Conservation (phyloP, 1,140 invertebrate species). For the Temnothorax curvispinosus region DNA sequence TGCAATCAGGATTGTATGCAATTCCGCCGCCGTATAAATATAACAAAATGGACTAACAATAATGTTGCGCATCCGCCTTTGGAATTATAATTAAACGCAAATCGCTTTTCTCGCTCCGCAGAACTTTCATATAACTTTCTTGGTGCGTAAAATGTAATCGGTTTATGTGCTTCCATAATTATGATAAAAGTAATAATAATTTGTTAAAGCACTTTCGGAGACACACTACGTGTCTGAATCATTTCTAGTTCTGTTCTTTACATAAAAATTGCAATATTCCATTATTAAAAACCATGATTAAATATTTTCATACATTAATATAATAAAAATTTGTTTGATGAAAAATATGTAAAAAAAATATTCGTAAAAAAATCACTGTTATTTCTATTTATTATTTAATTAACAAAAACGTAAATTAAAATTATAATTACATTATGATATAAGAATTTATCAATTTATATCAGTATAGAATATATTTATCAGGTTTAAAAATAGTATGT, state of each 20-base stretch:
- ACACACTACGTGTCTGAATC: not conserved
- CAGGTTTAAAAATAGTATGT: not conserved
- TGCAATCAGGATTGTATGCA: slow-evolving; percentile 28
- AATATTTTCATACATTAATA: not conserved
- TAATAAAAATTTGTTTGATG: not conserved
- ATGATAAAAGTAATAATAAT: slow-evolving; percentile 53
- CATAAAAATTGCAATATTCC: not conserved
- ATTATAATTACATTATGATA: not conserved
- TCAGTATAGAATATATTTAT: not conserved
- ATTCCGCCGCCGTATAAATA: slow-evolving; percentile 24
- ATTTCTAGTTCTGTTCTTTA: not conserved
- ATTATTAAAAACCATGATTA: slow-evolving; percentile 16
- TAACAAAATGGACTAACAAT: slow-evolving; percentile 49
- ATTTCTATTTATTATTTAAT: not conserved
- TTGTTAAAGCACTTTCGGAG: slow-evolving; percentile 23
- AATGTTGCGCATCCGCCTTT: slow-evolving; percentile 40
- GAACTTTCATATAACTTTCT: slow-evolving; percentile 57
- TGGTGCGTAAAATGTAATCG: slow-evolving; percentile 60
- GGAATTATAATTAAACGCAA: slow-evolving; percentile 54
- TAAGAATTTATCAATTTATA: not conserved
- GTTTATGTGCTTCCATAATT: slow-evolving; percentile 45
- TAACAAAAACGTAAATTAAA: not conserved
- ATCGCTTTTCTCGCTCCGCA: slow-evolving; percentile 37
- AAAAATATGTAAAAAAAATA: not conserved
- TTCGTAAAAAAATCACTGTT: not conserved